These are phyloP conservation scores for Temnothorax ravouxi DNA, from an alignment of 2,888 invertebrate species.

Conservation along the genomic window DNA sequence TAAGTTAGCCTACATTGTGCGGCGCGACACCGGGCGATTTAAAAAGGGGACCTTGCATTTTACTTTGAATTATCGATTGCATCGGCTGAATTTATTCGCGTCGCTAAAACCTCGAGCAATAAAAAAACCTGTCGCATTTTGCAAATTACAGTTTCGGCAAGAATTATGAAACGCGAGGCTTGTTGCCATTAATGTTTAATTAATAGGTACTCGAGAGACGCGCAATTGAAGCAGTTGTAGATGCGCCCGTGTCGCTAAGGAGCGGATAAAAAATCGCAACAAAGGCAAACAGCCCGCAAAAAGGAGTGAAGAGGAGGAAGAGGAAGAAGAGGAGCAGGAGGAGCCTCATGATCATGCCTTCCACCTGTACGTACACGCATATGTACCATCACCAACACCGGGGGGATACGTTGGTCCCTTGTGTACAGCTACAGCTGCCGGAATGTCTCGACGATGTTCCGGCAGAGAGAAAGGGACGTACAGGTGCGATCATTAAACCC, in stretches of 20 bases:
- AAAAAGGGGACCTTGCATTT: conserved; percentile 50
- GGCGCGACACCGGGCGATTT: conserved; percentile 69
- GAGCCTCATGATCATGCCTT: conserved; percentile 69
- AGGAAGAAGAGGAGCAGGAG: conserved; percentile 19
- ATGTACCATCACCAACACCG: conserved; percentile 59
- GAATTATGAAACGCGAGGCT: conserved; percentile 14
- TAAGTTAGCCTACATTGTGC: conserved; percentile 63
- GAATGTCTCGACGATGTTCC: conserved; percentile 59
- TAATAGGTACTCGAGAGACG: neutral
- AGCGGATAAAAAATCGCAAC: conserved; percentile 61
- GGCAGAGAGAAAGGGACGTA: conserved; percentile 73
- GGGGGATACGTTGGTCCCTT: conserved; percentile 66
- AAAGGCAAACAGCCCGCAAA: conserved; percentile 10
- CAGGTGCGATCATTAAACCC: conserved; percentile 76
- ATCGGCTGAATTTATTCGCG: neutral
- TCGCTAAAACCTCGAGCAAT: neutral
- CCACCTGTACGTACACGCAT: conserved; percentile 78
- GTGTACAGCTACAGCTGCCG: conserved; percentile 78
- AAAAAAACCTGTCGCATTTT: neutral
- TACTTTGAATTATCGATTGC: conserved; percentile 40
- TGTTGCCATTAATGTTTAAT: conserved; percentile 3
- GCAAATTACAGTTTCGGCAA: neutral
- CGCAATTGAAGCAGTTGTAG: conserved; percentile 7
- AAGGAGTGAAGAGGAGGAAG: conserved; percentile 26
- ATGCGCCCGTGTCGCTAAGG: conserved; percentile 37